Percentiles rank a stretch among this genome's conserved stretches.
These are phyloP conservation scores for Malurus alboscapulatus DNA, from an alignment of 2,113 vertebrate genomes.

Conservation along the genomic window DNA sequence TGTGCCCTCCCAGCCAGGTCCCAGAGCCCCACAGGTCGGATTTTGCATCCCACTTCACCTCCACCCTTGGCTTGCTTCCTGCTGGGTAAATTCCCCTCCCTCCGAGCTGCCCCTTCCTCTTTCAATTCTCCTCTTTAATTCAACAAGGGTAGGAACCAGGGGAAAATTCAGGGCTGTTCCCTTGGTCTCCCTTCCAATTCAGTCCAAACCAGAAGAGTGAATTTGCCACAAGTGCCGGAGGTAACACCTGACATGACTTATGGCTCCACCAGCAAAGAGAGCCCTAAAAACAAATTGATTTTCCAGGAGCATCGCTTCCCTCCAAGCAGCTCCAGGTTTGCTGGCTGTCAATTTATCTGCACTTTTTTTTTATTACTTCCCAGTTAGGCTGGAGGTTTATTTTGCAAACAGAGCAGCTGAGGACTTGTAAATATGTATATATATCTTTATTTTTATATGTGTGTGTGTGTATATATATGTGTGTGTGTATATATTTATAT, in stretches of 20 bases:
- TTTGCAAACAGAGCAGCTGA: not conserved
- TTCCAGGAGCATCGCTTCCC: not conserved
- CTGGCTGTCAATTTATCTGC: accelerated
- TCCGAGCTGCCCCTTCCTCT: not conserved
- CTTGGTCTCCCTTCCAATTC: not conserved
- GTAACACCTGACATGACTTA: not conserved
- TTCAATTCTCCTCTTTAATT: constrained; percentile 12
- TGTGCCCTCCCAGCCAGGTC: not conserved
- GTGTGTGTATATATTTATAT: not conserved
- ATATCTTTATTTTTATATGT: not conserved
- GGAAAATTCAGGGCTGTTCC: not conserved
- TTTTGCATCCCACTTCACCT: not conserved
- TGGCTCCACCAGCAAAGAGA: not conserved
- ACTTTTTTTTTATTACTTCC: not conserved
- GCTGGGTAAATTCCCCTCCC: not conserved
- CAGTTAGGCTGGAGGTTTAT: not conserved
- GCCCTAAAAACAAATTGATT: not conserved
- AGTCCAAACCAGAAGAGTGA: not conserved
- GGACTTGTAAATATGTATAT: not conserved
- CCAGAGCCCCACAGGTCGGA: not conserved
- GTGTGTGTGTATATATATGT: accelerated
- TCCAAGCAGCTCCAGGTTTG: not conserved
- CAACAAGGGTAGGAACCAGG: not conserved
- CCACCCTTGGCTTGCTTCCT: not conserved
- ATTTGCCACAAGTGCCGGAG: not conserved